phyloP scores from a whole-genome alignment of 2,888 invertebrate species.

The Vannuccia rotundouncinata region DNA sequence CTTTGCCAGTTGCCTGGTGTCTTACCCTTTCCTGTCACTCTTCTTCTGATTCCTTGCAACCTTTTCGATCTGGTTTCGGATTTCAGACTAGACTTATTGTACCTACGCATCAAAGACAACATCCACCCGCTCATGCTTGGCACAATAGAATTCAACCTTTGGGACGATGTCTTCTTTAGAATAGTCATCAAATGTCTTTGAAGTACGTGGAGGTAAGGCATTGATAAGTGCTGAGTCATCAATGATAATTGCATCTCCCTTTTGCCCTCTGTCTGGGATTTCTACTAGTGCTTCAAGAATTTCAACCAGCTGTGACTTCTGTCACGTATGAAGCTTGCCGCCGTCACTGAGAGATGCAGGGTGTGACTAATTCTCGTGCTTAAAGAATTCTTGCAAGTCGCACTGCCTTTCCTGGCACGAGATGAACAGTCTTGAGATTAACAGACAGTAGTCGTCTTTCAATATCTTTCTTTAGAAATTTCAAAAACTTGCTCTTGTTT shows the following conservation, averaged over 20 bases:
- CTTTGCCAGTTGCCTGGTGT: slow-evolving; percentile 40
- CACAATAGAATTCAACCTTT: slow-evolving; percentile 32
- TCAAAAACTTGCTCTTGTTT: too few species aligned
- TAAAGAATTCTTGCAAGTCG: too few species aligned
- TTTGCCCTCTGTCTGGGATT: slow-evolving; percentile 37
- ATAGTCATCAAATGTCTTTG: slow-evolving; percentile 41
- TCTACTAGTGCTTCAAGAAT: slow-evolving; percentile 38
- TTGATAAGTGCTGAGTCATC: slow-evolving; percentile 41
- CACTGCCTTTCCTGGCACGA: too few species aligned
- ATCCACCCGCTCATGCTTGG: slow-evolving; percentile 34
- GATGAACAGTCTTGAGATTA: too few species aligned
- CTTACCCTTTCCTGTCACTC: slow-evolving; percentile 33
- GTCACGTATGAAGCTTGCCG: too few species aligned
- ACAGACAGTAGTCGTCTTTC: too few species aligned
- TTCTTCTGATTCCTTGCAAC: slow-evolving; percentile 39
- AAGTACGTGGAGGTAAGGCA: slow-evolving; percentile 30
- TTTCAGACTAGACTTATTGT: slow-evolving; percentile 30
- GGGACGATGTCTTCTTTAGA: slow-evolving; percentile 38
- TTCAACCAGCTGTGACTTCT: slow-evolving; percentile 37
- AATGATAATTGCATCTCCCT: slow-evolving; percentile 39
- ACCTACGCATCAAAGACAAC: slow-evolving; percentile 34
- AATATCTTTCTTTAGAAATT: too few species aligned
- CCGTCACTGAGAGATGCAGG: too few species aligned
- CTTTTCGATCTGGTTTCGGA: slow-evolving; percentile 40
- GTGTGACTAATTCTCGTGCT: too few species aligned